Evolutionary conservation across 2,113 vertebrate species (phyloP).

Genomic region (Vulpes vulpes): DNA sequence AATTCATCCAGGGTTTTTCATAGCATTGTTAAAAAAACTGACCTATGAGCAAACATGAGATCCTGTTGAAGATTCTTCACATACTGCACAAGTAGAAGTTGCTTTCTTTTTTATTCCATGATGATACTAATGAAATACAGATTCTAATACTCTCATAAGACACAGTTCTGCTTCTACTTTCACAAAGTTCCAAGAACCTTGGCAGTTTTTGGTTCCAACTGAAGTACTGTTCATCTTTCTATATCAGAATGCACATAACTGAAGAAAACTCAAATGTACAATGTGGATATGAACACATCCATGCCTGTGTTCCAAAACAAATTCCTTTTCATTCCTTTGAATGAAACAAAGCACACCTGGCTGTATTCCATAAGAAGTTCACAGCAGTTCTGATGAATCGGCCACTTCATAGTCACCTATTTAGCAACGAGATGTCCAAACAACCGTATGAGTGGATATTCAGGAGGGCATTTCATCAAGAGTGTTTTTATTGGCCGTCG

Average conservation of each 20-base stretch:
- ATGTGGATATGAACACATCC: neutral
- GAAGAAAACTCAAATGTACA: neutral
- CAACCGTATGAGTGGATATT: neutral
- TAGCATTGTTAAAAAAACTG: neutral
- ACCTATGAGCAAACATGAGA: neutral
- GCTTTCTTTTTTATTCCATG: neutral
- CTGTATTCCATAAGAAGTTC: neutral
- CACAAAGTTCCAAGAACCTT: neutral
- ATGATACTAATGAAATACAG: neutral
- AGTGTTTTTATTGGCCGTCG: neutral
- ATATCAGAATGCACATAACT: neutral
- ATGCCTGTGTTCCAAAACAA: neutral
- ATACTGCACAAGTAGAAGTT: neutral
- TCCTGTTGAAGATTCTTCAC: neutral
- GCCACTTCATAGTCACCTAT: neutral
- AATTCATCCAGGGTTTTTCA: neutral
- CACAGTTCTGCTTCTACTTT: neutral
- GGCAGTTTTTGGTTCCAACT: neutral
- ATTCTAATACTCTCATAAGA: neutral
- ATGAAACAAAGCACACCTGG: neutral
- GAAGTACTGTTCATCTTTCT: conserved; percentile 6
- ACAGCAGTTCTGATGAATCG: neutral
- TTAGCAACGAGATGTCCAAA: neutral
- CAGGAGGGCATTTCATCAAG: neutral
- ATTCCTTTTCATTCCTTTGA: neutral